Evolutionary conservation across 2,797 vertebrate genomes (phyloP), one percentile per base, ranked within the genome.

Genomic region (Coregonus suidteri): DNA sequence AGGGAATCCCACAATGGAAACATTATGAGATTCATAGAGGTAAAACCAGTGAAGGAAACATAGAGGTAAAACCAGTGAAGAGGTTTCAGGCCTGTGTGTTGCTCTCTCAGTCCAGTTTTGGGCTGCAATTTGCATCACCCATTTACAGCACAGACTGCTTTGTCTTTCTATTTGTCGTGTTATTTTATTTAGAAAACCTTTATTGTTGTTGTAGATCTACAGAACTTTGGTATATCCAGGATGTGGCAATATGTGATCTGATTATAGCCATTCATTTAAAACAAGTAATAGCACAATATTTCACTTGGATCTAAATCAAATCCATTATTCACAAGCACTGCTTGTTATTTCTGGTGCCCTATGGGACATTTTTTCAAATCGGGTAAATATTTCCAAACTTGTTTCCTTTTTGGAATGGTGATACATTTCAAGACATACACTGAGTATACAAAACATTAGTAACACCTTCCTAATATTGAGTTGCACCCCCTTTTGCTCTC

Each of bases 231-330:
- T 25, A 25, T 25, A 25, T 25, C 25, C 25, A 25, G 25, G 25
- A 25, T 25, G 25, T 25, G 25, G 25, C 25, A 25, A 25, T 25
- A 25, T 25, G 59, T 6, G 59, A 87, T 89, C 91, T 91, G 91
- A 91, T 92, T 91, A 89, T 82, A 25, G 87, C 87, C 88, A 91
- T 91, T 90, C 91, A 91, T 92, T 89, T 83, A 84, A 86, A 82
- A 84, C 88, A 86, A 79, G 84, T 83, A 90, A 87, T 86, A 85
- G 85, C 81, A 84, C 88, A 91, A 91, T 90, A 90, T 92, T 89
- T 86, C 90, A 91, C 89, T 25, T 25, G 80, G 85, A 86, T 85
- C 89, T 90, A 91, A 91, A 93, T 92, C 92, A 90, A 78, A 86
- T 84, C 90, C 80, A 89, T 90, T 90, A 91, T 89, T 90, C 90